A percentile compares a stretch with the other conserved stretches of the same genome.
Evolutionary conservation across 2,888 invertebrate genomes (phyloP).

Genomic region (Parnassius apollo): DNA sequence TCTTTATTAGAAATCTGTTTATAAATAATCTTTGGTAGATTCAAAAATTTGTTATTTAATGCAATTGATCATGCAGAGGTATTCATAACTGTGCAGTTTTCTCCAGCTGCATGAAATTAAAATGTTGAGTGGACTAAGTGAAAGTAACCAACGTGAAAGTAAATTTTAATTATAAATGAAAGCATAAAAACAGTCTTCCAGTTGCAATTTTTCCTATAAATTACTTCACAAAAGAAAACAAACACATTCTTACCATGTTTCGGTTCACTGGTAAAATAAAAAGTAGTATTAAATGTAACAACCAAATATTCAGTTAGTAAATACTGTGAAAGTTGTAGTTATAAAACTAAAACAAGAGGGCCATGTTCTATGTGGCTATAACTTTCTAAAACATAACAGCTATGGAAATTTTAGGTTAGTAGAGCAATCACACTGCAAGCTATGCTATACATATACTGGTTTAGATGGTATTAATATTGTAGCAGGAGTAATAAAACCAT

Average conservation of each 20-base stretch:
- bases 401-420: slow-evolving; percentile 34
- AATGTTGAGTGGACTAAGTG: slow-evolving; percentile 5
- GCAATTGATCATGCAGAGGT: background rate
- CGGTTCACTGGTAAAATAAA: background rate
- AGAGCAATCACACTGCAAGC: slow-evolving; percentile 33
- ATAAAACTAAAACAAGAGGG: slow-evolving; percentile 18
- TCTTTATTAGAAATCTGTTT: too few relatives aligned
- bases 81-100: slow-evolving; percentile 2
- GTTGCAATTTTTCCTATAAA: background rate
- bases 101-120: slow-evolving; percentile 3
- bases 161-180: background rate
- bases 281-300: background rate
- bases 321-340: slow-evolving; percentile 1
- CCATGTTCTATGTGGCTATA: slow-evolving; percentile 13
- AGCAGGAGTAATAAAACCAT: slow-evolving; percentile 24
- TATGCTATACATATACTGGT: slow-evolving; percentile 17
- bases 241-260: slow-evolving; percentile 7
- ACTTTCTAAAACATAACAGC: slow-evolving; percentile 42
- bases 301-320: background rate
- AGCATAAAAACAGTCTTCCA: background rate
- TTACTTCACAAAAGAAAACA: background rate
- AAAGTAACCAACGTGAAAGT: slow-evolving; percentile 5
- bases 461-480: slow-evolving; percentile 21
- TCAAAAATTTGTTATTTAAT: background rate
- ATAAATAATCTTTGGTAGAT: too few relatives aligned